phyloP scores from a whole-genome alignment of 2,888 invertebrate species.

The Globia sparganii region DNA sequence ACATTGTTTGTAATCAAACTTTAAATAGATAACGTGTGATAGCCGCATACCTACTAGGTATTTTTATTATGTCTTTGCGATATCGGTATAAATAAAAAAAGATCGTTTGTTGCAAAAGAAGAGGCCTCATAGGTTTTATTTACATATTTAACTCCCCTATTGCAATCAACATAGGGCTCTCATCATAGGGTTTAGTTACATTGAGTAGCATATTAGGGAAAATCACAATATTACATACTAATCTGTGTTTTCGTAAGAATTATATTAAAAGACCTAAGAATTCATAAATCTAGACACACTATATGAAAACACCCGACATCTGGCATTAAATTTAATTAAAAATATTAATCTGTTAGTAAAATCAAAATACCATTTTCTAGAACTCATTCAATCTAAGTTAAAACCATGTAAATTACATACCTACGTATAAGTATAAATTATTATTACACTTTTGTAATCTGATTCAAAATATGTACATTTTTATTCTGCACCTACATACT shows the following conservation, averaged over 20 bases:
- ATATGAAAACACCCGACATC: neutral
- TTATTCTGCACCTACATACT: conserved; percentile 52
- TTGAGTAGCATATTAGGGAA: neutral
- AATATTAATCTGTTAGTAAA: neutral
- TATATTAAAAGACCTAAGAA: neutral
- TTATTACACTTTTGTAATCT: conserved; percentile 40
- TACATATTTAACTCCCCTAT: neutral
- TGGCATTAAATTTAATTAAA: neutral
- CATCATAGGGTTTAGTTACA: neutral
- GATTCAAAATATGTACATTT: conserved; percentile 51
- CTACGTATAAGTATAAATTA: conserved; percentile 23
- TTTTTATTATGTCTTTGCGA: conserved; percentile 27
- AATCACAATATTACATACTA: neutral
- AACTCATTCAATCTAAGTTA: conserved; percentile 11
- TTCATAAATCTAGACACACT: neutral
- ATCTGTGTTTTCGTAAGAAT: neutral
- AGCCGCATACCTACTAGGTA: conserved; percentile 41
- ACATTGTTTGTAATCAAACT: conserved; percentile 64
- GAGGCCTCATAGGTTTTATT: neutral
- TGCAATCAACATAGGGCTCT: neutral
- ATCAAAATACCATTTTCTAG: neutral
- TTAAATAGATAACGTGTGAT: conserved; percentile 59
- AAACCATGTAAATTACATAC: conserved; percentile 30
- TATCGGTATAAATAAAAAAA: conserved; percentile 20
- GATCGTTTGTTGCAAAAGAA: conserved; percentile 1